Evolutionary conservation across 2,888 invertebrate genomes (phyloP).

Genomic region (Protodeltote pygarga): DNA sequence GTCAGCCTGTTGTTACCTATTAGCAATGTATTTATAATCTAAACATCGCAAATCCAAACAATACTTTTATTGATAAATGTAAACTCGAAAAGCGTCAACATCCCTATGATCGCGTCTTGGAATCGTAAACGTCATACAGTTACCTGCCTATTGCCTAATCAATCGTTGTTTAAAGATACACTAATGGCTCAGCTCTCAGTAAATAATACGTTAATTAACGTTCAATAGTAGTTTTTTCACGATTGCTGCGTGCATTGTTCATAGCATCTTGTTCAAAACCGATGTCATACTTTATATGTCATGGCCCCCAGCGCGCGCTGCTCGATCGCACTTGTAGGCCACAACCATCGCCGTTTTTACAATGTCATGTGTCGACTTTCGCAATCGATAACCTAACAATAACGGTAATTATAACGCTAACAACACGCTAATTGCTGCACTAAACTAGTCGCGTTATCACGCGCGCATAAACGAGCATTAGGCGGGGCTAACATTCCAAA

Average conservation of each 20-base stretch:
- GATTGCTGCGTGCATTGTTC: slow-evolving; percentile 68
- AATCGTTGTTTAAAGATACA: slow-evolving; percentile 6
- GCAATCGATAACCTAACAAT: slow-evolving; percentile 76
- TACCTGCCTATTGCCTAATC: slow-evolving; percentile 13
- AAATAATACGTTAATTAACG: slow-evolving; percentile 45
- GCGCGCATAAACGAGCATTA: slow-evolving; percentile 9
- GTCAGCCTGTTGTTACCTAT: slow-evolving; percentile 25
- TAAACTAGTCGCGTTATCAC: slow-evolving; percentile 33
- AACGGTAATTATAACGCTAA: slow-evolving; percentile 62
- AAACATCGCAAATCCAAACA: too few relatives aligned
- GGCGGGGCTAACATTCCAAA: slow-evolving; percentile 19
- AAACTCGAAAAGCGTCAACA: too few relatives aligned
- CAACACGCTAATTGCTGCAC: slow-evolving; percentile 48
- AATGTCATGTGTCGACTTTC: slow-evolving; percentile 84
- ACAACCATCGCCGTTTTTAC: slow-evolving; percentile 78
- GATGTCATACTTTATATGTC: slow-evolving; percentile 83
- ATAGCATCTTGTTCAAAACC: slow-evolving; percentile 66
- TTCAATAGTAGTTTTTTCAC: slow-evolving; percentile 53
- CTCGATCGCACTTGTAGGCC: slow-evolving; percentile 86
- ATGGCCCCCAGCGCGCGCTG: slow-evolving; percentile 74
- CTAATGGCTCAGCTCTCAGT: slow-evolving; percentile 8
- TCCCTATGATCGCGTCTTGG: too few relatives aligned
- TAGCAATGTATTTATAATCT: slow-evolving; percentile 20
- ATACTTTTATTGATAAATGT: slow-evolving; percentile 16
- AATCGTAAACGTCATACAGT: slow-evolving; percentile 18